These are phyloP conservation scores for Grallaria varia DNA, from an alignment of 2,113 vertebrate species.

Conservation along the genomic window DNA sequence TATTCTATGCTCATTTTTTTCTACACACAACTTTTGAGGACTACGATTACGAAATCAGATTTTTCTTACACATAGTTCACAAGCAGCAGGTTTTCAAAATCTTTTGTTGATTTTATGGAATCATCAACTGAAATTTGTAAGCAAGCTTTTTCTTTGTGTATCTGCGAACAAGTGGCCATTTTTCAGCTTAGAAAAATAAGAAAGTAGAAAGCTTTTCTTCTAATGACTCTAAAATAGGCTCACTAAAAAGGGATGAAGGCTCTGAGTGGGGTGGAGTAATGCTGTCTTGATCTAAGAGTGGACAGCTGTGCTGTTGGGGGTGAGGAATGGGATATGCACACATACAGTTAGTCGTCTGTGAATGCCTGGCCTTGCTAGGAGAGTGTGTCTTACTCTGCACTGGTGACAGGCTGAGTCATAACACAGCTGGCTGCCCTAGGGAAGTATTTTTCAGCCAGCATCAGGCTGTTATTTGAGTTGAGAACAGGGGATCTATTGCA, in stretches of 20 bases:
- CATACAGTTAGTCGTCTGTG: neutral
- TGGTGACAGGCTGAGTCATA: neutral
- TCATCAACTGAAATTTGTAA: neutral
- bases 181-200: neutral
- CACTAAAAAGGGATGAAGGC: neutral
- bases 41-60: neutral
- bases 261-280: neutral
- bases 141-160: neutral
- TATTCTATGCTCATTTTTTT: neutral
- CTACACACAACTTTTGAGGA: neutral
- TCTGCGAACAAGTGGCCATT: neutral
- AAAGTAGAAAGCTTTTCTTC: neutral
- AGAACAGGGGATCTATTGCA: neutral
- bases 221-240: neutral
- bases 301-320: neutral
- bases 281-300: neutral
- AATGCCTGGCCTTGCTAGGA: neutral
- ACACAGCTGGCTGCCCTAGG: neutral
- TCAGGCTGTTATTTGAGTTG: neutral
- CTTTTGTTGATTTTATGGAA: neutral
- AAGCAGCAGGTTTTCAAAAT: neutral
- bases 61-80: neutral
- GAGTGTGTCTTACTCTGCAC: accelerated
- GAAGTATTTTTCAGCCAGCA: neutral
- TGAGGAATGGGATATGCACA: neutral